A percentile compares a stretch with the other conserved stretches of the same genome.
phyloP scores from a whole-genome alignment of 1,140 invertebrate genomes.

The Dendroctonus valens region DNA sequence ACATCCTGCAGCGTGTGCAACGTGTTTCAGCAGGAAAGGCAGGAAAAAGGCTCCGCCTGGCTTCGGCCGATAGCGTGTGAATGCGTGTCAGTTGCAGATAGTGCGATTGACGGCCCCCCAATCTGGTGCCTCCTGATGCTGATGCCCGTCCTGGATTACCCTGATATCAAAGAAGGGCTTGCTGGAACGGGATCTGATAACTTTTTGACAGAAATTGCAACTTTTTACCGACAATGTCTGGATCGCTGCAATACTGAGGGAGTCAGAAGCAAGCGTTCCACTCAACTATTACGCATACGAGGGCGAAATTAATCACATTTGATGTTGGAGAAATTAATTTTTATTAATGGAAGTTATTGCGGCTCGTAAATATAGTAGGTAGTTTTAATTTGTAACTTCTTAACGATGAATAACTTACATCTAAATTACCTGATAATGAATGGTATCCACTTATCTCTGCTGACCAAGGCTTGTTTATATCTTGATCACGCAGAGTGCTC shows the following conservation, averaged over 20 bases:
- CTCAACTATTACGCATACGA: too few species aligned
- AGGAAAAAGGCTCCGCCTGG: constrained; percentile 27
- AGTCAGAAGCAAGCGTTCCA: too few species aligned
- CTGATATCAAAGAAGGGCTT: too few species aligned
- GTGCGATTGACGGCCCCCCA: constrained; percentile 38
- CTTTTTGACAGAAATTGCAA: too few species aligned
- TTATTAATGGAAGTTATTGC: constrained; percentile 14
- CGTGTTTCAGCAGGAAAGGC: constrained; percentile 5
- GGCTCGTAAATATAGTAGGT: constrained; percentile 5
- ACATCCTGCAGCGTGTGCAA: constrained; percentile 14
- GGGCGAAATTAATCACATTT: too few species aligned
- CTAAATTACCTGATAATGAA: constrained; percentile 27
- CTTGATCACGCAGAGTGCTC: too few species aligned
- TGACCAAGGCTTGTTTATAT: constrained; percentile 16
- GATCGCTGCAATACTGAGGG: too few species aligned
- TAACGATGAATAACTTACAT: constrained; percentile 26
- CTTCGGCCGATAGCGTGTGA: constrained; percentile 34
- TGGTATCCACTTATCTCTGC: constrained; percentile 18
- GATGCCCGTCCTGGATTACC: neutral
- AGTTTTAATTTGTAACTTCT: constrained; percentile 15
- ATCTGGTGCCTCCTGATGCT: constrained; percentile 2
- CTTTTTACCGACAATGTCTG: too few species aligned
- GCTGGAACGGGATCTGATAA: too few species aligned
- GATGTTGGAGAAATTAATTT: neutral
- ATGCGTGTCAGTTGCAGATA: constrained; percentile 40